Conservation (phyloP, 2,113 vertebrate genomes). For the Apus apus region DNA sequence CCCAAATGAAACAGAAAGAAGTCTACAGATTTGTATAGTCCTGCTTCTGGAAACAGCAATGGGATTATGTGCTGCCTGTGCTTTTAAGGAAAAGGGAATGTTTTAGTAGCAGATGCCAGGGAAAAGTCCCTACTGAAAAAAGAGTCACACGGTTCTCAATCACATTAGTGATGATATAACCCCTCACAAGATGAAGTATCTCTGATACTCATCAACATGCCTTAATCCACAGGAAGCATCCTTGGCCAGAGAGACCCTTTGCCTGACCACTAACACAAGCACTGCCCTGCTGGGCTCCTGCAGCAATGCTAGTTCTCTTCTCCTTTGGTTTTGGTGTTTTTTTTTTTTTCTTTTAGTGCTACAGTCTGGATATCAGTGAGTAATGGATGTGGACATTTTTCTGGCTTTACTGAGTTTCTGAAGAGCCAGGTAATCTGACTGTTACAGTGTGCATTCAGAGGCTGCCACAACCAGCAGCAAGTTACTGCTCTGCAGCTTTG, state of each 20-base stretch:
- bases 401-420: background rate
- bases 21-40: background rate
- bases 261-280: background rate
- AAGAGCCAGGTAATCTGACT: background rate
- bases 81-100: background rate
- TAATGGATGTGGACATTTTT: background rate
- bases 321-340: background rate
- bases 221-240: accelerated
- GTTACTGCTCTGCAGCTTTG: background rate
- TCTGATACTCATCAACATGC: accelerated
- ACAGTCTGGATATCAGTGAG: background rate
- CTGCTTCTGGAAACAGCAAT: background rate
- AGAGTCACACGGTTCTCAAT: background rate
- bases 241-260: too few relatives aligned
- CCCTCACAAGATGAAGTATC: background rate
- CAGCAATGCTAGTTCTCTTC: background rate
- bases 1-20: background rate
- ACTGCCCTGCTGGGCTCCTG: background rate
- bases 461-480: background rate
- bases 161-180: background rate
- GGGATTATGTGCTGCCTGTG: background rate
- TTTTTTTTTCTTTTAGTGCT: background rate
- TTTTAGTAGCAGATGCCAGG: background rate
- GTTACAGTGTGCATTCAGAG: background rate
- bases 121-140: background rate